Conservation (phyloP, 2,888 invertebrate species). For the Protodeltote pygarga region DNA sequence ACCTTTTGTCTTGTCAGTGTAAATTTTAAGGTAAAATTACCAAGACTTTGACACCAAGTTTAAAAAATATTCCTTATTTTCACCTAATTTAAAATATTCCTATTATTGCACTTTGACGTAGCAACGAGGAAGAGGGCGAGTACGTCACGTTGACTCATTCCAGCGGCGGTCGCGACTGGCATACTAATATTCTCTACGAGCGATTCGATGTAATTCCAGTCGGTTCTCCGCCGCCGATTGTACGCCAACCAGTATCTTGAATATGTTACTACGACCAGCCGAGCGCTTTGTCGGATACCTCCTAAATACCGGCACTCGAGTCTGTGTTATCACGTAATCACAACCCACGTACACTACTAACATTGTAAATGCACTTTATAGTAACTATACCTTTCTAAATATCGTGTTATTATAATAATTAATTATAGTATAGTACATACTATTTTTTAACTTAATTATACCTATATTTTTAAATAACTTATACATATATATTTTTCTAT, state of each 20-base stretch:
- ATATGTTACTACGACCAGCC: constrained; percentile 67
- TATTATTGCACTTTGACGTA: constrained; percentile 78
- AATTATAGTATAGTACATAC: too few species aligned
- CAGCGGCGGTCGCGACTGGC: constrained; percentile 76
- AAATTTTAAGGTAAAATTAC: too few species aligned
- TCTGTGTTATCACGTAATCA: constrained; percentile 16
- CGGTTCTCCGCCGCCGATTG: constrained; percentile 72
- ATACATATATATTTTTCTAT: too few species aligned
- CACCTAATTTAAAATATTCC: constrained; percentile 63
- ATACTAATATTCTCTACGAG: constrained; percentile 82
- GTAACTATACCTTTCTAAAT: too few species aligned
- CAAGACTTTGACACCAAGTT: too few species aligned
- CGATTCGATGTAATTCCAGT: constrained; percentile 79
- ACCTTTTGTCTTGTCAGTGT: too few species aligned
- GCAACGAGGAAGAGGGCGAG: constrained; percentile 64
- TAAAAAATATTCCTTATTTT: constrained; percentile 32
- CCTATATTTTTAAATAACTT: too few species aligned
- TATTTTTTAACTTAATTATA: too few species aligned
- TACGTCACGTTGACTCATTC: constrained; percentile 82
- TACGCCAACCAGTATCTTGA: constrained; percentile 77
- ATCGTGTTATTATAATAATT: too few species aligned
- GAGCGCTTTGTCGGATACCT: constrained; percentile 19
- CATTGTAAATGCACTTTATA: too few species aligned
- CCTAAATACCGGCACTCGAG: constrained; percentile 31
- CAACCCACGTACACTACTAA: not conserved